Percentiles rank a stretch among this genome's conserved stretches.
Conservation (phyloP, 2,888 invertebrate genomes). For the Chaitophorus viminalis region DNA sequence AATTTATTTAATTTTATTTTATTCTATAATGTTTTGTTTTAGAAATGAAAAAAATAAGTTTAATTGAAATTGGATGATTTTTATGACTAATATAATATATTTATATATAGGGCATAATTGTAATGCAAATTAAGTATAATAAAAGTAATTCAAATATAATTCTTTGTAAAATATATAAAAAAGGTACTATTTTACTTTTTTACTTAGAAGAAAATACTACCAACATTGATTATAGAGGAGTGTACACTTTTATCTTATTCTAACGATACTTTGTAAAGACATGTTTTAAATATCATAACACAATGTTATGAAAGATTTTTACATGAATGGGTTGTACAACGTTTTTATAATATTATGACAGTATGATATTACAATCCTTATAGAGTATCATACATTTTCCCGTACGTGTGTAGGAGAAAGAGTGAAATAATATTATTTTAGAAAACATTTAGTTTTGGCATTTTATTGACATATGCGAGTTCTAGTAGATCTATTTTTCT, state of each 20-base stretch:
- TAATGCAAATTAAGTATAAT: too few relatives aligned
- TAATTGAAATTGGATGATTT: not conserved
- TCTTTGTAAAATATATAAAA: not conserved
- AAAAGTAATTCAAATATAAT: too few relatives aligned
- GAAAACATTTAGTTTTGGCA: not conserved
- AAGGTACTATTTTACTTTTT: too few relatives aligned
- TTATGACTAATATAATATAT: too few relatives aligned
- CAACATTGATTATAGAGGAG: too few relatives aligned
- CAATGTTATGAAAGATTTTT: not conserved
- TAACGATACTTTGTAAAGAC: not conserved
- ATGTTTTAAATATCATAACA: not conserved
- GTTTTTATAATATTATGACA: not conserved
- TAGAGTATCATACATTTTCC: not conserved
- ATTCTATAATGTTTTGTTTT: too few relatives aligned
- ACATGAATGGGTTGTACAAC: not conserved
- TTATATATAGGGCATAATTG: not conserved
- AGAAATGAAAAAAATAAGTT: not conserved
- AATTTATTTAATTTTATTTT: not conserved
- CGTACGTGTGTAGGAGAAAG: not conserved
- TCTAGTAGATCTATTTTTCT: slow-evolving; percentile 6
- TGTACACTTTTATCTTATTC: too few relatives aligned
- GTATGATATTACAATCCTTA: not conserved
- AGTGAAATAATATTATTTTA: slow-evolving; percentile 33
- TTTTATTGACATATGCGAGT: slow-evolving; percentile 13
- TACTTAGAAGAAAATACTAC: too few relatives aligned